These are phyloP conservation scores for Caenorhabditis sp. DNA, from an alignment of 2,888 invertebrate genomes.

Conservation along the genomic window DNA sequence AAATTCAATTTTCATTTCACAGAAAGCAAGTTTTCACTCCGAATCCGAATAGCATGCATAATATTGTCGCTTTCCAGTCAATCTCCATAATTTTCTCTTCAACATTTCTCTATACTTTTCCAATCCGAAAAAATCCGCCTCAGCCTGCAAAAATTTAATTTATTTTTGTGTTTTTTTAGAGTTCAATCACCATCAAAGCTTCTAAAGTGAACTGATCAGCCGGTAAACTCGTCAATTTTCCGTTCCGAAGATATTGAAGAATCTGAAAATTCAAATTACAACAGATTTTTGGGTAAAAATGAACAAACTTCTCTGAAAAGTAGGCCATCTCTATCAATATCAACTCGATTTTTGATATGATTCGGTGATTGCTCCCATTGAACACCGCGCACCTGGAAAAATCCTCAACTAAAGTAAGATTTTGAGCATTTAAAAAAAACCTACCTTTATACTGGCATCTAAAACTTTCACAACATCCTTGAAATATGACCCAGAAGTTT, in stretches of 20 bases:
- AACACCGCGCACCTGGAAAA: constrained; percentile 23
- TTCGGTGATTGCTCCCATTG: constrained; percentile 52
- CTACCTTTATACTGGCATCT: constrained; percentile 31
- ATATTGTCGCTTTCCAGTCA: constrained; percentile 46
- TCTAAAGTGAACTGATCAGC: constrained; percentile 38
- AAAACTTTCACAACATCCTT: constrained; percentile 37
- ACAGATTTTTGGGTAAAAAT: too few relatives aligned
- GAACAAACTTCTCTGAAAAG: constrained; percentile 47
- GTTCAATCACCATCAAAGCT: constrained; percentile 25
- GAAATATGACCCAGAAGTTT: constrained; percentile 41
- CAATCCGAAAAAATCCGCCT: constrained; percentile 48
- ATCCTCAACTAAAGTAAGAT: not conserved
- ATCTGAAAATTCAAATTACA: too few relatives aligned
- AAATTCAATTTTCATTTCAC: not conserved
- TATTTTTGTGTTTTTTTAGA: not conserved
- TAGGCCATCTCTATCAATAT: constrained; percentile 46
- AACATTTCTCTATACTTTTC: constrained; percentile 43
- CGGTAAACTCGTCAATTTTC: constrained; percentile 39
- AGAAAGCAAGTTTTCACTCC: constrained; percentile 11
- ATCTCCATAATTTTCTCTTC: constrained; percentile 47
- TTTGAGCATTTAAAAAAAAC: not conserved
- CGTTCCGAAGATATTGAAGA: constrained; percentile 50
- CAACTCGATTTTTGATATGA: constrained; percentile 49
- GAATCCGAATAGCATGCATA: constrained; percentile 53
- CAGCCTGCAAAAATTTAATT: constrained; percentile 25